These are phyloP conservation scores for Tinamus major DNA, from an alignment of 2,797 vertebrate genomes.

Conservation along the genomic window DNA sequence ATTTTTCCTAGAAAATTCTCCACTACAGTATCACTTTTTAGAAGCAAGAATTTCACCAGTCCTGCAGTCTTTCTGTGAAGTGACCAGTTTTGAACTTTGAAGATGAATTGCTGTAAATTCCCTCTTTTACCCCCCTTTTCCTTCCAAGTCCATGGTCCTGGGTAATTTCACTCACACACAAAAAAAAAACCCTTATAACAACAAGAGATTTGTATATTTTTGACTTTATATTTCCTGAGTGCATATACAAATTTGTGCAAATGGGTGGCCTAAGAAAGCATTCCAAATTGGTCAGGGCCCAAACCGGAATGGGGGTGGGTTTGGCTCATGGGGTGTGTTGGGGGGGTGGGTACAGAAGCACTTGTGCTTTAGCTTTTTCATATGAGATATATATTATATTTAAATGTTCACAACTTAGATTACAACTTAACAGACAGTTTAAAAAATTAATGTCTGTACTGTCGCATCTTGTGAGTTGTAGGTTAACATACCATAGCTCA, in stretches of 20 bases:
- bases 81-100: conserved; percentile 85
- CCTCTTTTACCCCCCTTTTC: conserved; percentile 66
- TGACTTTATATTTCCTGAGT: conserved; percentile 86
- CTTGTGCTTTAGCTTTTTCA: conserved; percentile 85
- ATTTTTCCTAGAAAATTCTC: conserved; percentile 85
- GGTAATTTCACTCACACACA: conserved; percentile 81
- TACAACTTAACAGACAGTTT: conserved; percentile 81
- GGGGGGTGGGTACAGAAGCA: conserved; percentile 70
- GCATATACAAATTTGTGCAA: conserved; percentile 81
- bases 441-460: conserved; percentile 77
- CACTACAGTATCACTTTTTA: conserved; percentile 86
- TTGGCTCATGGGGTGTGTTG: conserved; percentile 14
- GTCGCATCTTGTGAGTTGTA: conserved; percentile 84
- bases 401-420: conserved; percentile 85
- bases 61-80: conserved; percentile 84
- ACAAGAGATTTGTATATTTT: conserved; percentile 88
- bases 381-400: conserved; percentile 86
- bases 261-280: conserved; percentile 80
- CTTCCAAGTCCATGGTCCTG: conserved; percentile 81
- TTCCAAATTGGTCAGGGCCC: conserved; percentile 82
- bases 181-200: conserved; percentile 71
- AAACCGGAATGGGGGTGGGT: conserved; percentile 75
- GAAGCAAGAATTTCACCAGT: conserved; percentile 83
- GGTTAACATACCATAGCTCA: conserved; percentile 80
- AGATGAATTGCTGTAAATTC: conserved; percentile 83